Evolutionary conservation across 2,888 invertebrate species (phyloP), one percentile per base, ranked within the genome.

Genomic region (Parnassius mnemosyne): DNA sequence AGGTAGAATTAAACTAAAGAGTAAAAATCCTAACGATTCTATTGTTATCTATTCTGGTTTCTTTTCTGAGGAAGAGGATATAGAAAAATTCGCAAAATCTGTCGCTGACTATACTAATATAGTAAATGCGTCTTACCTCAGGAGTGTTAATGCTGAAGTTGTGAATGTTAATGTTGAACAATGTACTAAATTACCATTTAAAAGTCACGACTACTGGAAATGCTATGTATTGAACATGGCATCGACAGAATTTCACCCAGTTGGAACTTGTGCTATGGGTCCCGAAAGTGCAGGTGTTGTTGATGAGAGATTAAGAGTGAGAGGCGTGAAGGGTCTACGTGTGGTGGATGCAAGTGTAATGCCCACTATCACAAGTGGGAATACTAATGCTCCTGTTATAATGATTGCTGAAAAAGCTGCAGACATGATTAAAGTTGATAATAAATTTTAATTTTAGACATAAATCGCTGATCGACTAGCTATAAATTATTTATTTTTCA

Each of bases 321-420:
- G 92, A 67, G 94, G 94, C 0, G 81, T 94, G 1, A 80, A 83
- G 57, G 83, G 91, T 1, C 76, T 95, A 9, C 81, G 94, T 51
- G 94, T 94, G 5, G 93, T 93, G 10, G 94, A 94, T 67, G 93
- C 93, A 0, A 93, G 93, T 64, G 84, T 94, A 42, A 94, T 94
- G 92, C 94, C 94, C 0, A 83, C 83, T 44, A 92, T 93, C 1
- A 81, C 87, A 0, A 92, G 93, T 3, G 94, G 94, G 0, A 94
- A 94, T 70, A 93, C 92, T 1, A 93, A 93, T 67, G 94, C 93
- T 0, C 93, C 94, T 0, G 83, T 88, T 0, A 90, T 93, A 5
- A 94, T 94, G 94, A 93, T 94, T 10, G 94, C 87, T 0, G 94
- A 94, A 72, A 94, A 93, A 72, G 93, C 92, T 0, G 80, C 92